phyloP scores from a whole-genome alignment of 2,113 vertebrate species.

The Eulemur rufifrons region DNA sequence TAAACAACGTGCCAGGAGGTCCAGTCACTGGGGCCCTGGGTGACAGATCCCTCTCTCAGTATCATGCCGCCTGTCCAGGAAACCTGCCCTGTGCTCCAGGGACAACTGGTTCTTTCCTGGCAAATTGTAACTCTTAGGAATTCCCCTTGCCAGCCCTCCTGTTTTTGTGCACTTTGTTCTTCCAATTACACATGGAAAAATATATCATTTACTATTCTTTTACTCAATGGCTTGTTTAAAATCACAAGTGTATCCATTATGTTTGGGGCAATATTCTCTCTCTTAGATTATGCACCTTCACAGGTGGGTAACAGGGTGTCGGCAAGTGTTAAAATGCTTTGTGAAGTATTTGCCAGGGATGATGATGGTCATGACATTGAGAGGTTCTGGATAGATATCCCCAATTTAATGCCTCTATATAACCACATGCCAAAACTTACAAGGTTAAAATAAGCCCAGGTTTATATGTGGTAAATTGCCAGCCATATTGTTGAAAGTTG shows the following conservation, averaged over 20 bases:
- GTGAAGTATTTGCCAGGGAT: not conserved
- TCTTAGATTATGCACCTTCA: not conserved
- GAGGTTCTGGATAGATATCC: not conserved
- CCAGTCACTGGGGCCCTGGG: not conserved
- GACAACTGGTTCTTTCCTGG: not conserved
- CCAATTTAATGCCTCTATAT: not conserved
- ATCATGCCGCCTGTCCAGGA: not conserved
- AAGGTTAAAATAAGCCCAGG: not conserved
- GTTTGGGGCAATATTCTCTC: not conserved
- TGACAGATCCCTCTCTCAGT: not conserved
- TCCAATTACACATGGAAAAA: not conserved
- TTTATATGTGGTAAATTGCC: not conserved
- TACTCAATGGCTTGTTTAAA: not conserved
- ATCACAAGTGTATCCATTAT: not conserved
- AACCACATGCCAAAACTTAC: not conserved
- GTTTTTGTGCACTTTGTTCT: not conserved
- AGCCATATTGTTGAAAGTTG: not conserved
- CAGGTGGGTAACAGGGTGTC: not conserved
- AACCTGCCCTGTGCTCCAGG: not conserved
- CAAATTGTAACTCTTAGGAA: not conserved
- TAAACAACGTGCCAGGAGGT: not conserved
- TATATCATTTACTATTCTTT: not conserved
- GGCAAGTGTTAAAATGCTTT: not conserved
- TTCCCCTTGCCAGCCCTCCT: not conserved
- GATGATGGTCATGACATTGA: not conserved